Conservation (phyloP, 1,140 invertebrate genomes). For the Phthorimaea operculella region DNA sequence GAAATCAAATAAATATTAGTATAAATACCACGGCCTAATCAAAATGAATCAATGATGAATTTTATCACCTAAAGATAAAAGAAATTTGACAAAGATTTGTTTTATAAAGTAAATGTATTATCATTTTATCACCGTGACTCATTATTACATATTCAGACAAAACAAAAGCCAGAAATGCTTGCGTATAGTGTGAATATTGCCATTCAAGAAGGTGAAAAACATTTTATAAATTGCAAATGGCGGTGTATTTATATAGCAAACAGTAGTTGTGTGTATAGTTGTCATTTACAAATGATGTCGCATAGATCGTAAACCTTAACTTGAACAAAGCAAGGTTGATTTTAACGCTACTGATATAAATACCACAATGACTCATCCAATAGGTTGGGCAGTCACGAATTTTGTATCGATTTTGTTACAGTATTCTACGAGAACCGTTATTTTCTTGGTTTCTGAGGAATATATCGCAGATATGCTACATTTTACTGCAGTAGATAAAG, state of each 20-base stretch:
- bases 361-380: conserved; percentile 23
- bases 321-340: conserved; percentile 15
- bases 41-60: background rate
- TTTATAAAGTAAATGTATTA: no score
- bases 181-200: background rate
- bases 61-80: no score
- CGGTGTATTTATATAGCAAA: conserved; percentile 23
- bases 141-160: background rate
- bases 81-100: no score
- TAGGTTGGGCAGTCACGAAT: conserved; percentile 30
- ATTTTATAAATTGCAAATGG: conserved; percentile 21
- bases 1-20: background rate
- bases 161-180: background rate
- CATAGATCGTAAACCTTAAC: conserved; percentile 13
- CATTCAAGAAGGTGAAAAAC: conserved; percentile 20
- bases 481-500: background rate
- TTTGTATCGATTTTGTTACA: conserved; percentile 39
- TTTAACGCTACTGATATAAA: conserved; percentile 11
- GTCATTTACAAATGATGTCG: conserved; percentile 12
- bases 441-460: background rate
- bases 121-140: background rate
- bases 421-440: conserved; percentile 20
- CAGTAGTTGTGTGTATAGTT: conserved; percentile 14
- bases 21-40: background rate
- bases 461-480: background rate